Evolutionary conservation across 2,888 invertebrate genomes (phyloP).

Genomic region (Ormyrus thymus): DNA sequence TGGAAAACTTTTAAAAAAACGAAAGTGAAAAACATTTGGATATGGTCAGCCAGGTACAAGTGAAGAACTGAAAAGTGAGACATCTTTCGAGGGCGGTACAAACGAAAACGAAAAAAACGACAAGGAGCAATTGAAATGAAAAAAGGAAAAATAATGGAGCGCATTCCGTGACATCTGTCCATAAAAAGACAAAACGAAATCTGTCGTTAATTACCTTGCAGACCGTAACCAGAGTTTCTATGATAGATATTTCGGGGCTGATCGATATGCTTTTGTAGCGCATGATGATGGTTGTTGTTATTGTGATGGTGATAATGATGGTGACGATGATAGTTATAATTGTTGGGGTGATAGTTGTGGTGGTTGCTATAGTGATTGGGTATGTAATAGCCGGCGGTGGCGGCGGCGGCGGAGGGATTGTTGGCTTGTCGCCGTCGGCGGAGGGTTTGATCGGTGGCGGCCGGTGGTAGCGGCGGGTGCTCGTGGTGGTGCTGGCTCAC

Average conservation of each 20-base stretch:
- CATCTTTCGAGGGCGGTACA: not conserved
- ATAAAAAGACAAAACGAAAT: slow-evolving; percentile 59
- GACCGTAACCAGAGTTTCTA: slow-evolving; percentile 79
- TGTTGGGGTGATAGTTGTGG: slow-evolving; percentile 77
- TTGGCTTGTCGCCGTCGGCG: slow-evolving; percentile 46
- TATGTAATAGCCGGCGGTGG: slow-evolving; percentile 74
- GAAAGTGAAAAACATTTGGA: not conserved
- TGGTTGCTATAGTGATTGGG: slow-evolving; percentile 77
- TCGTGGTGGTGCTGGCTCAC: slow-evolving; percentile 75
- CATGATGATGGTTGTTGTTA: slow-evolving; percentile 76
- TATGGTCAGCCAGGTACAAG: not conserved
- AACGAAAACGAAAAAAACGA: slow-evolving; percentile 15
- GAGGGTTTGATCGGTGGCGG: slow-evolving; percentile 54
- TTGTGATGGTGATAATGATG: slow-evolving; percentile 79
- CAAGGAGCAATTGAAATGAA: not conserved
- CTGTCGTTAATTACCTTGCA: slow-evolving; percentile 77
- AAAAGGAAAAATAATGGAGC: slow-evolving; percentile 45
- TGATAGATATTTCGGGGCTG: slow-evolving; percentile 77
- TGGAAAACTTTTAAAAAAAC: slow-evolving; percentile 17
- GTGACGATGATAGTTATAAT: slow-evolving; percentile 80
- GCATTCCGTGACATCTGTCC: slow-evolving; percentile 62
- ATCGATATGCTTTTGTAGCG: slow-evolving; percentile 77
- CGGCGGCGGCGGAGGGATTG: slow-evolving; percentile 64
- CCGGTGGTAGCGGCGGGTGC: slow-evolving; percentile 76
- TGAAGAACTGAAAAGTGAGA: not conserved